Base-by-base conservation (phyloP, 2,113 vertebrate genomes). In the Corydoras sp. region DNA sequence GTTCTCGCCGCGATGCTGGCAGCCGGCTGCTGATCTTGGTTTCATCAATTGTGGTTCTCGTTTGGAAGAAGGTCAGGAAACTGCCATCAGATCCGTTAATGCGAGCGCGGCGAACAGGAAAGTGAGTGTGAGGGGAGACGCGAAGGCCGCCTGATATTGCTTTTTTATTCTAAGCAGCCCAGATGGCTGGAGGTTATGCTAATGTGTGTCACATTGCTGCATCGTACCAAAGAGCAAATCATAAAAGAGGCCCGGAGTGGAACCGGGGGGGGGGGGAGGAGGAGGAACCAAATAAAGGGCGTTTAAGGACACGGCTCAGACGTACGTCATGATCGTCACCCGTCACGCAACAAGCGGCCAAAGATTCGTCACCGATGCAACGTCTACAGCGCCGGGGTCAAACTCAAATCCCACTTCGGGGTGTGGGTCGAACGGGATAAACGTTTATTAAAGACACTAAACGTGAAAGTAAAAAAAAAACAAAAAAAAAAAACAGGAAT, bases 181-280 rank as follows among this genome's bases (percentile, higher is more conserved):
- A 80, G 76, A 78, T 82, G 81, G 79, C 72, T 75, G 58, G 68
- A 74, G 81, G 81, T 78, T 73, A 80, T 77, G 73, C 62, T 82
- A 78, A 82, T 81, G 79, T 82, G 73, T 83, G 73, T 79, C 82
- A 83, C 79, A 82, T 81, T 83, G 74, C 72, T 73, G 78, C 71
- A 79, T 77, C 74, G 76, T 76, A 77, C 69, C 65, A 74, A 65
- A 77, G 30, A 66, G 66, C 70, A 65, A 71, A 73, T 75, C 69
- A 76, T 77, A 74, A 74, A 76, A 63, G 66, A 48, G 43, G 59
- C 10, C 35, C 7, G 2, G 35, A 10, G 51, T 53, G 1, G 51
- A 14, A 14, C 3, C 13, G 9, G 51, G 5, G 51, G 9, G 51
- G 2, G 60, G 65, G 74, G 73, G 71, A 65, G 66, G 67, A 31